Evolutionary conservation across 2,113 vertebrate genomes (phyloP), one percentile per base, ranked within the genome.

Genomic region (Oenanthe oenanthe): DNA sequence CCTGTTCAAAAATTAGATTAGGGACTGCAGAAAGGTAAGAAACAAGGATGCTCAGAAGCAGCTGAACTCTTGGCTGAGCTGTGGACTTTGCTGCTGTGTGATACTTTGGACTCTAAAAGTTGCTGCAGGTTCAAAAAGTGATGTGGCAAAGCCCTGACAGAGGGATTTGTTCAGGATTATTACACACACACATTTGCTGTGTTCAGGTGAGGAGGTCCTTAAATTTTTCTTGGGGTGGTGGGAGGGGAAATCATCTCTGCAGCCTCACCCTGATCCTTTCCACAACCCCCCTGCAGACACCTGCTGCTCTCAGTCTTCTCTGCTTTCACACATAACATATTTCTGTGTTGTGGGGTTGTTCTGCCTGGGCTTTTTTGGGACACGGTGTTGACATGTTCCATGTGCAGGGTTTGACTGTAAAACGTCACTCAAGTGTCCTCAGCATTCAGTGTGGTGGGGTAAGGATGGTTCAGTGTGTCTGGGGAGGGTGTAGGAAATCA

Each of bases 301-400:
- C 43, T 89, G 60, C 73, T 81, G 89, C 45, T 84, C 63, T 47
- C 25, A 8, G 28, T 6, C 43, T 50, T 22, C 63, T 32, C 65
- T 38, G 78, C 56, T 34, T 22, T 48, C 65, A 26, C 2, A 7
- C 8, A 17, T 31, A 17, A 65, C 7, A 0, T 2, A 16, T 28
- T 76, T 36, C 9, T 43, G 1, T 9, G 3, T 4, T 8, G 26
- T 22, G 36, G 36, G n/a, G 53, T 38, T 66, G 25, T 10, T 83
- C 26, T 34, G 45, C 67, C 40, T 51, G 72, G 57, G 48, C 9
- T 67, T 54, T 36, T 57, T 60, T 58, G 56, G 48, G 58, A 16
- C 2, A 0, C 8, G 0, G 45, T 13, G 29, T 57, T 76, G 16
- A 10, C 0, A 0, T 57, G 80, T 40, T 60, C 67, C 56, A 1